A percentile compares a stretch with the other conserved stretches of the same genome.
Conservation (phyloP, 2,113 vertebrate genomes). For the Tachysurus vachellii region DNA sequence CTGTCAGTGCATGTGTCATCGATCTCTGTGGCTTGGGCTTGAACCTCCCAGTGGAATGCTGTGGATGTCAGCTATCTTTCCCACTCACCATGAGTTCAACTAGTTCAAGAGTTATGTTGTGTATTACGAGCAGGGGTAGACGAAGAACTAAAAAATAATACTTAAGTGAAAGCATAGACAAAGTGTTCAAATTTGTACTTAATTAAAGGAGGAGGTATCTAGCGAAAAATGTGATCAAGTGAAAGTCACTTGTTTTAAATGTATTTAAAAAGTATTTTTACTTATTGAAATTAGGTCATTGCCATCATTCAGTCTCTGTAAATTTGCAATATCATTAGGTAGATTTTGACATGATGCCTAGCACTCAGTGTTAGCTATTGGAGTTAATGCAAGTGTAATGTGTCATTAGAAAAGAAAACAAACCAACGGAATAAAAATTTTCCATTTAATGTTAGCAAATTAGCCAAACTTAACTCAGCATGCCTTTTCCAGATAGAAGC, state of each 20-base stretch:
- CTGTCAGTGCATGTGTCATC: slow-evolving; percentile 50
- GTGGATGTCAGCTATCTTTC: slow-evolving; percentile 39
- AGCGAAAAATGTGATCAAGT: not conserved
- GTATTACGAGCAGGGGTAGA: not conserved
- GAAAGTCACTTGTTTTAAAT: not conserved
- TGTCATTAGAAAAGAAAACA: not conserved
- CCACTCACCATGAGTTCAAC: slow-evolving; percentile 25
- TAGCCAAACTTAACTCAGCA: slow-evolving; percentile 4
- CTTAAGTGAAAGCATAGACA: not conserved
- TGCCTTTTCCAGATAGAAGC: not conserved
- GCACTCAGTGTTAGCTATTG: not conserved
- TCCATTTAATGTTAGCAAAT: not conserved
- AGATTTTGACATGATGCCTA: not conserved
- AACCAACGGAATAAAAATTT: not conserved
- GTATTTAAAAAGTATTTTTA: not conserved
- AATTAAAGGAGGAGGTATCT: not conserved
- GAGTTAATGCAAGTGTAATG: not conserved
- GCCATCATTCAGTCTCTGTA: not conserved
- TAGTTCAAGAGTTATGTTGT: slow-evolving; percentile 20
- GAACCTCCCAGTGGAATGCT: slow-evolving; percentile 41
- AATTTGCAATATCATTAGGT: not conserved
- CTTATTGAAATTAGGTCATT: not conserved
- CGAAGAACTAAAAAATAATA: not conserved
- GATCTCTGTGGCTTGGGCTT: slow-evolving; percentile 40
- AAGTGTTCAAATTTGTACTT: not conserved